Conservation (phyloP, 2,113 vertebrate species). For the Carassius auratus region DNA sequence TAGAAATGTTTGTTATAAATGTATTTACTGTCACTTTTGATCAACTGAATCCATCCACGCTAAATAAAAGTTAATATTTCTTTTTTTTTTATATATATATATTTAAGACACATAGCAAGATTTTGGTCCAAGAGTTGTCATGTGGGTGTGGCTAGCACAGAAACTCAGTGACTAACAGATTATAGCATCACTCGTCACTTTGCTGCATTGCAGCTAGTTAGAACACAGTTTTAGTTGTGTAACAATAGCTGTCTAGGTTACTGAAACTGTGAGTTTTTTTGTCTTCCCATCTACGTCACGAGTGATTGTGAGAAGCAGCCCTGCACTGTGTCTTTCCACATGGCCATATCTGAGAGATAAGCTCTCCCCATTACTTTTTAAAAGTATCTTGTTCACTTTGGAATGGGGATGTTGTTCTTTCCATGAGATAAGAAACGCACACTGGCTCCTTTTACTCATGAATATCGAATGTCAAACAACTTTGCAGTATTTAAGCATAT, state of each 20-base stretch:
- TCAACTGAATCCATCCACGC: too few species aligned
- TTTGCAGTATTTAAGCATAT: neutral
- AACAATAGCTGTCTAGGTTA: neutral
- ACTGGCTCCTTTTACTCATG: neutral
- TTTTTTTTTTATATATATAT: too few species aligned
- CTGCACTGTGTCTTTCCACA: constrained; percentile 68
- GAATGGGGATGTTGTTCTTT: neutral
- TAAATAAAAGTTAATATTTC: too few species aligned
- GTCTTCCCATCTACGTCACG: neutral
- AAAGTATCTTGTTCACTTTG: constrained; percentile 6
- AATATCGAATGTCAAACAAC: neutral
- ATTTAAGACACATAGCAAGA: too few species aligned
- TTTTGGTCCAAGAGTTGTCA: too few species aligned
- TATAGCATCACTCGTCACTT: too few species aligned
- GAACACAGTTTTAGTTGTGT: too few species aligned
- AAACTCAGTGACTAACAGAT: too few species aligned
- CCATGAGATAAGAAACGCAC: neutral
- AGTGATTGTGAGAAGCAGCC: constrained; percentile 11
- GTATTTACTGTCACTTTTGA: too few species aligned
- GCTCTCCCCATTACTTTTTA: constrained; percentile 36
- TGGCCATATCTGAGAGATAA: constrained; percentile 66
- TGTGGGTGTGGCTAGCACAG: too few species aligned
- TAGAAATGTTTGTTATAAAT: too few species aligned
- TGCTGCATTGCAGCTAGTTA: too few species aligned
- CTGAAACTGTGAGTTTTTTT: neutral